Conservation (phyloP, 2,888 invertebrate genomes). For the Drosophila putrida region DNA sequence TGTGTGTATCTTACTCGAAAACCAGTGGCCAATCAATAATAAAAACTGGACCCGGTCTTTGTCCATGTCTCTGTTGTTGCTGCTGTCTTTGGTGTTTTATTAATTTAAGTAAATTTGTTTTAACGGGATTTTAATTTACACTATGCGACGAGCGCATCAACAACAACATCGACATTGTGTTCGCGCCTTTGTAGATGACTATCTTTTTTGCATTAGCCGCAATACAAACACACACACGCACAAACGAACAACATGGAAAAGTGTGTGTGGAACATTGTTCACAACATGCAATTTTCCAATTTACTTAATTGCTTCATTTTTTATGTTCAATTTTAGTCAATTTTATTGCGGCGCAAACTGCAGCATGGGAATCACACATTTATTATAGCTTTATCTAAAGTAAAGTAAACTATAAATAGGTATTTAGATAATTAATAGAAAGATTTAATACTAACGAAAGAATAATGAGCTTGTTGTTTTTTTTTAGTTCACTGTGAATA, state of each 20-base stretch:
- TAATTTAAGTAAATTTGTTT: conserved; percentile 38
- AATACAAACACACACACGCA: conserved; percentile 16
- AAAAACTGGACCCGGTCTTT: conserved; percentile 24
- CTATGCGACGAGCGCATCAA: conserved; percentile 36
- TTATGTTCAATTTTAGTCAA: conserved; percentile 34
- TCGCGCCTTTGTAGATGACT: conserved; percentile 69
- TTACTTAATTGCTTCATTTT: conserved; percentile 71
- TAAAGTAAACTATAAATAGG: background rate
- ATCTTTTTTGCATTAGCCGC: conserved; percentile 47
- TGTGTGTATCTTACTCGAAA: conserved; percentile 6
- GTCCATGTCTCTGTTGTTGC: conserved; percentile 2
- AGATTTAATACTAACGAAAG: background rate
- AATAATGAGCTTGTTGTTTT: background rate
- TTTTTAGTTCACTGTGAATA: background rate
- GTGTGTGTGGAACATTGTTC: conserved; percentile 50
- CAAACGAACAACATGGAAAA: conserved; percentile 24
- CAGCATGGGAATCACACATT: conserved; percentile 18
- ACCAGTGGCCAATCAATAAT: conserved; percentile 34
- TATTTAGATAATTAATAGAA: conserved; percentile 4
- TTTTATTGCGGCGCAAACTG: conserved; percentile 33
- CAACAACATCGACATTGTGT: conserved; percentile 54
- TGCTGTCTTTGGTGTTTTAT: conserved; percentile 10
- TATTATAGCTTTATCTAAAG: conserved; percentile 5
- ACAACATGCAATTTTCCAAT: conserved; percentile 74
- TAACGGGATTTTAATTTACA: conserved; percentile 60